phyloP scores from a whole-genome alignment of 2,888 invertebrate genomes.

The Chymomyza amoena region DNA sequence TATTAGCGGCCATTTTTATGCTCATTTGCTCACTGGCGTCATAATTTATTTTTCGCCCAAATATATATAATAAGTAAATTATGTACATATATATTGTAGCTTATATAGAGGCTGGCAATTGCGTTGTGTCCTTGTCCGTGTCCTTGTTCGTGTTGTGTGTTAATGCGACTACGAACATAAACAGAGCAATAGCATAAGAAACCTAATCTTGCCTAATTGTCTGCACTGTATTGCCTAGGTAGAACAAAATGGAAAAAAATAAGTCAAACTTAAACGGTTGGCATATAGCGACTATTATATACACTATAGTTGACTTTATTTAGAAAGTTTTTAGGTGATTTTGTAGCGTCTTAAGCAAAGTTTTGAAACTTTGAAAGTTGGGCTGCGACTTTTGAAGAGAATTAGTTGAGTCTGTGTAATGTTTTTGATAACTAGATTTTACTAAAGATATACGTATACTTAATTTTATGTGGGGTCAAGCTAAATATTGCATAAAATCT shows the following conservation, averaged over 20 bases:
- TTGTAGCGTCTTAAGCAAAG: too few species aligned
- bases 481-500: too few species aligned
- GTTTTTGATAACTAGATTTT: too few species aligned
- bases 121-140: background rate
- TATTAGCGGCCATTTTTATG: background rate
- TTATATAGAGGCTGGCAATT: background rate
- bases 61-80: background rate
- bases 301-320: too few species aligned
- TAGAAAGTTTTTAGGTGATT: too few species aligned
- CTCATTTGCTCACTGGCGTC: background rate
- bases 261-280: background rate
- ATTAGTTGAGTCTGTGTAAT: too few species aligned
- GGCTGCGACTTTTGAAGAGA: too few species aligned
- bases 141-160: slow-evolving; percentile 14
- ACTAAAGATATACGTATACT: too few species aligned
- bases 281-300: too few species aligned
- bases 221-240: slow-evolving; percentile 6
- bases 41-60: background rate
- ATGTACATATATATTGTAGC: background rate
- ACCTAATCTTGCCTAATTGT: slow-evolving; percentile 74
- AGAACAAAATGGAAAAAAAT: background rate
- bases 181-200: slow-evolving; percentile 46
- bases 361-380: too few species aligned
- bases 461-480: too few species aligned
- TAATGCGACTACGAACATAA: slow-evolving; percentile 57